Evolutionary conservation across 2,888 invertebrate species (phyloP).

Genomic region (Eristalis arbustorum): DNA sequence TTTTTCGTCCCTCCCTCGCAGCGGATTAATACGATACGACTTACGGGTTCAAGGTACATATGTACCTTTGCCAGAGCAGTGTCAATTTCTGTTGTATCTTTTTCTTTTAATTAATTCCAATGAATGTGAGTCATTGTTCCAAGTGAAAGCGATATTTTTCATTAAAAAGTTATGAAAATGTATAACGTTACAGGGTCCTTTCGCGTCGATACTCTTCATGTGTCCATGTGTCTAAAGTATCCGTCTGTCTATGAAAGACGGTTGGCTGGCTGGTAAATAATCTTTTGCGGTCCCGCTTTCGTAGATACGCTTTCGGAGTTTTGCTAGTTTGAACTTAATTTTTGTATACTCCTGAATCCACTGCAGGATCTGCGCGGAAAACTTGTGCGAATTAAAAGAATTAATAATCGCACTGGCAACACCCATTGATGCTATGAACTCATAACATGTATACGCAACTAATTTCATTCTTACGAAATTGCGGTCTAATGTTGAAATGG

Average conservation of each 20-base stretch:
- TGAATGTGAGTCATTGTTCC: not conserved
- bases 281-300: not conserved
- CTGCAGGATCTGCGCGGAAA: too few relatives aligned
- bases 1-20: slow-evolving; percentile 60
- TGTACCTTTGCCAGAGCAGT: not conserved
- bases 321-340: too few relatives aligned
- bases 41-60: not conserved
- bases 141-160: slow-evolving; percentile 34
- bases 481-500: too few relatives aligned
- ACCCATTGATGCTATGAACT: too few relatives aligned
- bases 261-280: not conserved
- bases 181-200: slow-evolving; percentile 7
- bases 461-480: too few relatives aligned
- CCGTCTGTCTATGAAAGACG: not conserved
- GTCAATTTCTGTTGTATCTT: slow-evolving; percentile 3
- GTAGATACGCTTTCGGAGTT: too few relatives aligned
- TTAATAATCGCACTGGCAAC: too few relatives aligned
- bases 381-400: too few relatives aligned
- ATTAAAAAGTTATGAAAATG: slow-evolving; percentile 26
- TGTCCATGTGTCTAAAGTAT: not conserved
- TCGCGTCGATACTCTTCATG: not conserved
- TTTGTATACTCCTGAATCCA: too few relatives aligned
- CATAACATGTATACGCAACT: too few relatives aligned
- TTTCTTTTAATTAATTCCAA: slow-evolving; percentile 1
- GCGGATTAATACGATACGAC: not conserved